Conservation (phyloP, 2,888 invertebrate genomes). For the Aplocera efformata region DNA sequence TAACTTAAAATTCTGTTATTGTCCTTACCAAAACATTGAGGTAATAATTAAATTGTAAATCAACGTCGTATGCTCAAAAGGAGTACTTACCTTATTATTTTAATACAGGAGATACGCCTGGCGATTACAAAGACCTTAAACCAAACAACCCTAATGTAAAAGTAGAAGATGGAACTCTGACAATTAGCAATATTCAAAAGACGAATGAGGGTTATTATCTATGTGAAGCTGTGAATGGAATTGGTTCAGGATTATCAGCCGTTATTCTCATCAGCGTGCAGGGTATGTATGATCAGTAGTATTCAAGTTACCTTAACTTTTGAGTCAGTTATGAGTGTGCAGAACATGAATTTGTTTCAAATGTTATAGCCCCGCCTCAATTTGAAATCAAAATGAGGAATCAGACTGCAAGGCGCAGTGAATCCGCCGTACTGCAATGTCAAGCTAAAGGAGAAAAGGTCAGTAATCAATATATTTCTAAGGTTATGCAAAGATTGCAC, state of each 20-base stretch:
- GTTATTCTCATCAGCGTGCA: conserved; percentile 96
- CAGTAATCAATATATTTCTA: background rate
- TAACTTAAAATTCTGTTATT: no score
- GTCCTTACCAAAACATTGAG: no score
- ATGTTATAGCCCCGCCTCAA: conserved; percentile 89
- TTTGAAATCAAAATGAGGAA: conserved; percentile 95
- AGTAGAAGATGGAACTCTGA: conserved; percentile 95
- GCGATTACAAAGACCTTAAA: conserved; percentile 95
- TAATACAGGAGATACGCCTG: conserved; percentile 89
- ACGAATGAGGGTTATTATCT: conserved; percentile 96
- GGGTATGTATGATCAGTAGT: conserved; percentile 75
- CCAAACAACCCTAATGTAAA: conserved; percentile 94
- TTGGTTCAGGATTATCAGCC: conserved; percentile 96
- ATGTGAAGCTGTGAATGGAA: conserved; percentile 97
- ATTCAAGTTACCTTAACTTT: background rate
- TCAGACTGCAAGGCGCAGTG: conserved; percentile 93
- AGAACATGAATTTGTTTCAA: no score
- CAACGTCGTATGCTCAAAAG: no score
- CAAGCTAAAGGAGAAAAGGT: conserved; percentile 94
- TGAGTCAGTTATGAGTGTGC: background rate
- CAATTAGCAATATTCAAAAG: conserved; percentile 94
- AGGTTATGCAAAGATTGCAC: no score
- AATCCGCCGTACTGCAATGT: conserved; percentile 94
- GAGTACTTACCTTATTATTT: no score
- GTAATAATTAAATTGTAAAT: no score